These are phyloP conservation scores for Bradypodion pumilum DNA, from an alignment of 2,797 vertebrate species.

Conservation along the genomic window DNA sequence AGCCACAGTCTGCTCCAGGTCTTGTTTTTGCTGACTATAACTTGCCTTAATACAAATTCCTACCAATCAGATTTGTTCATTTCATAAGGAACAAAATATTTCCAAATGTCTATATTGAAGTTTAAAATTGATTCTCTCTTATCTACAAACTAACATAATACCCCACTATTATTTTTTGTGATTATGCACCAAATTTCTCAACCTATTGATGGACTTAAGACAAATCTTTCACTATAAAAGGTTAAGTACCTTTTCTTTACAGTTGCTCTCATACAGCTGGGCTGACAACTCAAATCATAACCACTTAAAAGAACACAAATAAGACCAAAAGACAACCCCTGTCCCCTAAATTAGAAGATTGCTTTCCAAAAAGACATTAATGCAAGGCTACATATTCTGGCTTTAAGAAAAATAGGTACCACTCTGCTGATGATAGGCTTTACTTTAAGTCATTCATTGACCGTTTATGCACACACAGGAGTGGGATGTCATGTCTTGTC, in stretches of 20 bases:
- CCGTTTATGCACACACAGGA: slow-evolving; percentile 22
- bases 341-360: slow-evolving; percentile 1
- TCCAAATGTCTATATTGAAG: neutral
- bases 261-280: neutral
- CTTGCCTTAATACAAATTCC: too few species aligned
- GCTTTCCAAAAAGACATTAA: slow-evolving; percentile 33
- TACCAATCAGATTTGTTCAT: neutral
- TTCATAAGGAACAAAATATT: neutral
- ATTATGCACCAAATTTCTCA: slow-evolving; percentile 50
- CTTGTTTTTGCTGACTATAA: too few species aligned
- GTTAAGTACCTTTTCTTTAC: neutral
- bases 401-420: slow-evolving; percentile 16
- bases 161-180: slow-evolving; percentile 35
- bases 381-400: neutral
- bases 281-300: neutral
- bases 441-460: slow-evolving; percentile 16
- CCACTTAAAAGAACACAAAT: slow-evolving; percentile 25
- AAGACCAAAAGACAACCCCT: slow-evolving; percentile 23
- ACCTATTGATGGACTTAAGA: slow-evolving; percentile 24
- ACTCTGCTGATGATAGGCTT: neutral
- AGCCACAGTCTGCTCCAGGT: too few species aligned
- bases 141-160: slow-evolving; percentile 23
- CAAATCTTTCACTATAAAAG: neutral
- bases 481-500: neutral
- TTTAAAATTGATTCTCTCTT: neutral